These are phyloP conservation scores for Nemotelus pantherinus DNA, from an alignment of 2,888 invertebrate genomes.

Conservation along the genomic window DNA sequence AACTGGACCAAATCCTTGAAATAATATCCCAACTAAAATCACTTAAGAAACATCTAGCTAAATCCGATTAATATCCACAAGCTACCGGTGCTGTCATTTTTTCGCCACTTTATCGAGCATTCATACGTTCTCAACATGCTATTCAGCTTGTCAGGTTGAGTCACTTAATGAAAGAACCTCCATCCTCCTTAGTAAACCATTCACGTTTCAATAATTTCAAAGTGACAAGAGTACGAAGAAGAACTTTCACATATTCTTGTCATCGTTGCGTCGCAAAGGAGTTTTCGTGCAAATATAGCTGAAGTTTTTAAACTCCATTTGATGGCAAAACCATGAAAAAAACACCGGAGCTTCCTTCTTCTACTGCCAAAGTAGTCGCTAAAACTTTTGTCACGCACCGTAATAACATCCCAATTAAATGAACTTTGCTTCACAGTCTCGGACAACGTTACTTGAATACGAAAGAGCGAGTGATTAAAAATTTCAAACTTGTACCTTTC, in stretches of 20 bases:
- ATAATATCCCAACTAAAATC: too few species aligned
- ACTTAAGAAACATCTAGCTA: too few species aligned
- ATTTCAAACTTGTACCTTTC: constrained; percentile 45
- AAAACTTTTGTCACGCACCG: constrained; percentile 46
- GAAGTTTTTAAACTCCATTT: constrained; percentile 9
- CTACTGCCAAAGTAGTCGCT: not conserved
- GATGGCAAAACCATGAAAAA: not conserved
- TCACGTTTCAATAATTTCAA: constrained; percentile 21
- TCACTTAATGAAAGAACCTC: too few species aligned
- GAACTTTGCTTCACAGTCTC: constrained; percentile 43
- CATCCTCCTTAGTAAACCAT: not conserved
- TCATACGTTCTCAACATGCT: too few species aligned
- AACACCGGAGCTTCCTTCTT: not conserved
- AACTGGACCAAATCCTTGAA: too few species aligned
- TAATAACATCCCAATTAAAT: constrained; percentile 49
- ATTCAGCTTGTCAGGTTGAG: too few species aligned
- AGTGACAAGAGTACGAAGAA: not conserved
- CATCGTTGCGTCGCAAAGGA: not conserved
- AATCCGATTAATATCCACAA: too few species aligned
- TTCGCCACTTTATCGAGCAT: too few species aligned
- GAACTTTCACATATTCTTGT: not conserved
- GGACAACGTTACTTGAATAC: constrained; percentile 46
- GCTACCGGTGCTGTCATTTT: too few species aligned
- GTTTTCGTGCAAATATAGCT: not conserved
- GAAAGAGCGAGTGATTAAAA: constrained; percentile 47